Base-by-base conservation (phyloP, 2,888 invertebrate genomes). In the Drosophila maculinotata region DNA sequence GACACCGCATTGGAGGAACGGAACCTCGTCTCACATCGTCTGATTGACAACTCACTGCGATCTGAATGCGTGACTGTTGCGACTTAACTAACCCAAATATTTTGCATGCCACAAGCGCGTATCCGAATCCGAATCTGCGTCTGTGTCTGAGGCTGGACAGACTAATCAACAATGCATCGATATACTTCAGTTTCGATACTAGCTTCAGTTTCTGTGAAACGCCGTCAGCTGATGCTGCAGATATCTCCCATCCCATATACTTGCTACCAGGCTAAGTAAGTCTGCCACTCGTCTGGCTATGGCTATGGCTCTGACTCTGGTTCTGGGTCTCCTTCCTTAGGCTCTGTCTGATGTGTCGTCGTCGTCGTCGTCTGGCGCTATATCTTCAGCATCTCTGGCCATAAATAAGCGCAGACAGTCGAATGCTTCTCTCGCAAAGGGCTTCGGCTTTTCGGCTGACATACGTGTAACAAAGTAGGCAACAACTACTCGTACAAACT, bases 371-470 rank as follows among this genome's bases (percentile, higher is more conserved):
- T 82, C 89, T 88, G 90, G 90, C 79, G 86, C 88, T 89, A 87
- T 90, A 90, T 90, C 90, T 87, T 79, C 72, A 83, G 69, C 81
- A 89, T 89, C 89, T 89, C 60, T 56, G 76, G 85, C 87, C 79
- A 89, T 89, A 89, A 90, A 89, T 90, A 88, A 89, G 85, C 70
- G 65, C 54, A 76, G 82, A 79, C 86, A 85, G 89, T 85, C 85
- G 79, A 86, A 83, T 88, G 86, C 81, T 74, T 66, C 20, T 20
- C 63, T 56, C 51, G 47, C 68, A 69, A 20, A 76, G 71, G 76
- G 70, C 69, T 68, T 45, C 20, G 20, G 20, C 20, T 12, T 31
- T 48, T 47, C 35, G 52, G 60, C 77, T 84, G 88, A 83, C 79
- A 88, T 69, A 69, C 76, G 72, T 71, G 82, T 79, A 83, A 79